Conservation (phyloP, 2,797 vertebrate genomes). For the Enteromius paludinosus region DNA sequence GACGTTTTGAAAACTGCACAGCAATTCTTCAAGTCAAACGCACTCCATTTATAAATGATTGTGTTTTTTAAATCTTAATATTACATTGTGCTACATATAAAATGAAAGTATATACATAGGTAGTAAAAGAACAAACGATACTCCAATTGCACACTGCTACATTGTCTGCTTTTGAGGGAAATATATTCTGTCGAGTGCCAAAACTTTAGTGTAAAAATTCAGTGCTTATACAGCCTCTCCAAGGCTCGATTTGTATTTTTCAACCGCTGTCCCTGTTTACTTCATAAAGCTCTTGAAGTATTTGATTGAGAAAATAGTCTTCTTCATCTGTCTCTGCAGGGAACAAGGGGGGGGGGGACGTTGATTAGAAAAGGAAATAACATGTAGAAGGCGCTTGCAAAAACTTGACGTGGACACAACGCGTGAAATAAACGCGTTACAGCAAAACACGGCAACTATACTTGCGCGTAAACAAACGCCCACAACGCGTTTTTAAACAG, state of each 20-base stretch:
- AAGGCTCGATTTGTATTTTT: slow-evolving; percentile 70
- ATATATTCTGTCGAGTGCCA: slow-evolving; percentile 88
- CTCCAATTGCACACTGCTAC: slow-evolving; percentile 97
- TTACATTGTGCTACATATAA: slow-evolving; percentile 83
- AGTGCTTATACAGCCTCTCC: slow-evolving; percentile 89
- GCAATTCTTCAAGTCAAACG: slow-evolving; percentile 82
- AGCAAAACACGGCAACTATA: neutral
- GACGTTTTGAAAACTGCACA: slow-evolving; percentile 79
- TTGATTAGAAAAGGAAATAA: slow-evolving; percentile 61
- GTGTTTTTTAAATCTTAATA: slow-evolving; percentile 66
- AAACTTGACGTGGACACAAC: neutral
- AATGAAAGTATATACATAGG: slow-evolving; percentile 75
- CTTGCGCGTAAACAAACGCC: neutral
- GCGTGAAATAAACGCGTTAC: slow-evolving; percentile 37
- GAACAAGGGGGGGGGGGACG: slow-evolving; percentile 48
- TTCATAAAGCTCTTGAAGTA: slow-evolving; percentile 81
- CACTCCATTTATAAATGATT: slow-evolving; percentile 64
- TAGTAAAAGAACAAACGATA: slow-evolving; percentile 78
- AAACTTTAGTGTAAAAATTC: slow-evolving; percentile 96
- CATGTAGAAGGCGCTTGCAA: slow-evolving; percentile 56
- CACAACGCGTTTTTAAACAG: neutral
- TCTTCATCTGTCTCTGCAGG: slow-evolving; percentile 74
- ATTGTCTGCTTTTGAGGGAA: slow-evolving; percentile 96
- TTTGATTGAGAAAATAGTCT: slow-evolving; percentile 76
- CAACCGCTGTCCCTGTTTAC: slow-evolving; percentile 79